These are phyloP conservation scores for Cydia splendana DNA, from an alignment of 1,140 invertebrate genomes.

Conservation along the genomic window DNA sequence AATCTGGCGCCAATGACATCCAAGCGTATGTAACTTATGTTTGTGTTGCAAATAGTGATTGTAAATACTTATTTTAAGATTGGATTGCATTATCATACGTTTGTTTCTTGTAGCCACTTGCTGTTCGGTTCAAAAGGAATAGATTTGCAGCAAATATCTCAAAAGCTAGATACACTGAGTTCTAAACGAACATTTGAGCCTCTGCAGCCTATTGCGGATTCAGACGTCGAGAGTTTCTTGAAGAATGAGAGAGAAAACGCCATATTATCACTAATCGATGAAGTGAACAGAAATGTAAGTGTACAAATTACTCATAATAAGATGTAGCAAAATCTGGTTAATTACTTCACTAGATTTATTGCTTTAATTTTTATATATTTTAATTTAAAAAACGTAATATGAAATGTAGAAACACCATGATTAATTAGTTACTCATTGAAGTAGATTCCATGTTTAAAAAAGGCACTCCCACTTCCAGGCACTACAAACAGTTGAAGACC, in stretches of 20 bases:
- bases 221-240: constrained; percentile 93
- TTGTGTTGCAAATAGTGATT: not conserved
- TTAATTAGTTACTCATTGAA: too few relatives aligned
- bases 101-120: constrained; percentile 86
- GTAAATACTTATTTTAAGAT: constrained; percentile 31
- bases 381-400: too few relatives aligned
- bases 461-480: constrained; percentile 73
- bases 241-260: constrained; percentile 97
- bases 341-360: too few relatives aligned
- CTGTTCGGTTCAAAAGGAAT: constrained; percentile 95
- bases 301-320: not conserved
- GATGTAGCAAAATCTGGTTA: too few relatives aligned
- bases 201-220: constrained; percentile 92
- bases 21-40: constrained; percentile 88
- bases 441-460: too few relatives aligned
- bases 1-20: constrained; percentile 91
- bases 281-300: constrained; percentile 90
- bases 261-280: constrained; percentile 93
- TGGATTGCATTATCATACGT: constrained; percentile 29
- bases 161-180: constrained; percentile 93
- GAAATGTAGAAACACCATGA: too few relatives aligned
- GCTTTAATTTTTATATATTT: too few relatives aligned
- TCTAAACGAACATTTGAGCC: constrained; percentile 92
- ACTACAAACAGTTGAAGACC: constrained; percentile 83
- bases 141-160: constrained; percentile 94